Conservation (phyloP, 1,140 invertebrate species). For the Temnothorax nylanderi region DNA sequence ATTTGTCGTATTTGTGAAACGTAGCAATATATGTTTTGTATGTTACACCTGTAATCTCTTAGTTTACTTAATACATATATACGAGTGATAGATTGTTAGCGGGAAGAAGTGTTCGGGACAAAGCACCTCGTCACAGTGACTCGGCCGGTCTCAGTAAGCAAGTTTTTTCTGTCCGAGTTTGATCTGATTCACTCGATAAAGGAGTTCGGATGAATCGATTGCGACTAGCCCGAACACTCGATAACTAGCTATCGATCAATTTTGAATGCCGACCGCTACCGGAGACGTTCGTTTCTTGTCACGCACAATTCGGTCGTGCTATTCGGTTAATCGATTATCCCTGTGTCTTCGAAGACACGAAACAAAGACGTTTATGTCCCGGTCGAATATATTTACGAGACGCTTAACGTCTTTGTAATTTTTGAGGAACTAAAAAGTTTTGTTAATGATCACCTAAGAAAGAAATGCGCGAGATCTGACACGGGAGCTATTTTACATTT, state of each 20-base stretch:
- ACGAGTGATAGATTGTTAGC: slow-evolving; percentile 67
- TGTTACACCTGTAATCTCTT: slow-evolving; percentile 59
- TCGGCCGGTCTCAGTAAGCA: slow-evolving; percentile 64
- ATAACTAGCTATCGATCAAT: slow-evolving; percentile 67
- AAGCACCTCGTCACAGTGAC: slow-evolving; percentile 69
- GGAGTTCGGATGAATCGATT: slow-evolving; percentile 63
- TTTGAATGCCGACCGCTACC: slow-evolving; percentile 40
- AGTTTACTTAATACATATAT: slow-evolving; percentile 25
- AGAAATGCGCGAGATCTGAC: slow-evolving; percentile 45
- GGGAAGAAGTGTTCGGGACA: slow-evolving; percentile 64
- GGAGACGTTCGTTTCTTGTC: slow-evolving; percentile 45
- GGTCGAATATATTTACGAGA: neutral
- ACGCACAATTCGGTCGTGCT: slow-evolving; percentile 1
- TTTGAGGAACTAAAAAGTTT: slow-evolving; percentile 6
- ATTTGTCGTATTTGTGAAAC: neutral
- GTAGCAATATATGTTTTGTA: slow-evolving; percentile 58
- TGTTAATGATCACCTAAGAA: slow-evolving; percentile 1
- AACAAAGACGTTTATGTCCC: neutral
- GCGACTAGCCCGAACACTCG: slow-evolving; percentile 59
- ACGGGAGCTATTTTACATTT: slow-evolving; percentile 67
- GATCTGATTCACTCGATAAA: slow-evolving; percentile 70
- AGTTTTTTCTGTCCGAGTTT: slow-evolving; percentile 64
- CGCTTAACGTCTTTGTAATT: neutral
- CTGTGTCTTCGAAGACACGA: neutral
- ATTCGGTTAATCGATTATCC: slow-evolving; percentile 29